Percentiles rank a stretch among this genome's conserved stretches.
phyloP scores from a whole-genome alignment of 2,797 vertebrate species.

The Spinus olivaceus region DNA sequence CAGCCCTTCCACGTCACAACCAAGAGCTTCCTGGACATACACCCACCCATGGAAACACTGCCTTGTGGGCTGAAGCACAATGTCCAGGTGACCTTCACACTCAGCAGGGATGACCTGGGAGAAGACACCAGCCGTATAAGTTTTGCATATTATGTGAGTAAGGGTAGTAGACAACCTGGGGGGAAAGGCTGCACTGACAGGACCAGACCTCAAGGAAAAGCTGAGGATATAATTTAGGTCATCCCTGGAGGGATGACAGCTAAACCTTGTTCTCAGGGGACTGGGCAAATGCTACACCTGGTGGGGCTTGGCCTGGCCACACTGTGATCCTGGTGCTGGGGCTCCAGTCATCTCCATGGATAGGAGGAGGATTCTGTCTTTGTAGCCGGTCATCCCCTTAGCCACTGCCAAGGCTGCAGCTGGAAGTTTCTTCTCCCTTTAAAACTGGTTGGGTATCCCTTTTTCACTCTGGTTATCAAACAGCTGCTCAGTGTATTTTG shows the following conservation, averaged over 20 bases:
- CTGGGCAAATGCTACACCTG: not conserved
- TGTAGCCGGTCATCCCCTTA: not conserved
- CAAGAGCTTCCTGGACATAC: constrained; percentile 61
- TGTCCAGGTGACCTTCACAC: constrained; percentile 48
- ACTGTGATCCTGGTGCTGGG: not conserved
- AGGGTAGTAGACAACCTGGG: not conserved
- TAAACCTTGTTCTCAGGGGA: not conserved
- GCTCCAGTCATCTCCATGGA: not conserved
- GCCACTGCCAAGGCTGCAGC: not conserved
- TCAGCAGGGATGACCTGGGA: constrained; percentile 28
- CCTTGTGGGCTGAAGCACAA: constrained; percentile 49
- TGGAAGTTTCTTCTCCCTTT: not conserved
- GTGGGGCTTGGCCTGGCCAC: not conserved
- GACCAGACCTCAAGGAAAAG: not conserved
- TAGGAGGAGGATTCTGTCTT: not conserved
- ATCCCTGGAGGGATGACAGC: not conserved
- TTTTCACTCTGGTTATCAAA: not conserved
- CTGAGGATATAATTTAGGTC: not conserved
- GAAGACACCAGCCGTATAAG: constrained; percentile 42
- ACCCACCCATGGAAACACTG: not conserved
- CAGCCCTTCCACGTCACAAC: constrained; percentile 57
- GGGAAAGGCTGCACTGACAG: not conserved
- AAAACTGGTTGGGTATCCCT: not conserved
- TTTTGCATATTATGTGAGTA: constrained; percentile 68
- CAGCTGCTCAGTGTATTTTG: not conserved